Conservation (phyloP, 30 jellyfish, hydroid and myxozoan species). For the Phacellophora camtschatica region DNA sequence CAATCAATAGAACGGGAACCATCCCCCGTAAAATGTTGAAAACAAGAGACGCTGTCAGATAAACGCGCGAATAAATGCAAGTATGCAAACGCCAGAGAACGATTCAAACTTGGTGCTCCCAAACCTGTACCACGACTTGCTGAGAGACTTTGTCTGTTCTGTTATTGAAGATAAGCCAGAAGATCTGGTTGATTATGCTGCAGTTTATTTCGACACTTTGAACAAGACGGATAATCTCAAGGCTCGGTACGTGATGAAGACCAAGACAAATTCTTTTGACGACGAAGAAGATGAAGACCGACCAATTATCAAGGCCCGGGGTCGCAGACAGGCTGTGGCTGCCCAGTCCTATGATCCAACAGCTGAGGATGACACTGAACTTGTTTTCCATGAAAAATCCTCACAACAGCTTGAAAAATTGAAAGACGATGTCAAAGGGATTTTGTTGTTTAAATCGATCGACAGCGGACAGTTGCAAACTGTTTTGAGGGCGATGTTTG, state of each 20-base stretch:
- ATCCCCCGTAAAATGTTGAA: constrained; percentile 57
- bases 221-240: constrained; percentile 39
- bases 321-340: constrained; percentile 96
- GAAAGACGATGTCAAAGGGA: constrained; percentile 82
- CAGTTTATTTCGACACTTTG: constrained; percentile 55
- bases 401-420: constrained; percentile 71
- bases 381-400: constrained; percentile 76
- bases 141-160: constrained; percentile 67
- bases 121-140: constrained; percentile 64
- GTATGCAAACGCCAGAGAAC: constrained; percentile 65
- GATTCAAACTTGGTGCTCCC: constrained; percentile 60
- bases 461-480: constrained; percentile 75
- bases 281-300: constrained; percentile 75
- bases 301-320: constrained; percentile 71
- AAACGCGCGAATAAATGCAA: constrained; percentile 56
- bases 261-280: constrained; percentile 19
- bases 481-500: constrained; percentile 90
- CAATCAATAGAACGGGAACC: too few species aligned
- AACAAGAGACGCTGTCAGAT: constrained; percentile 71
- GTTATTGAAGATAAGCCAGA: constrained; percentile 78
- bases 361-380: constrained; percentile 75
- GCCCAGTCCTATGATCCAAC: constrained; percentile 98
- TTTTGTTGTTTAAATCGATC: constrained; percentile 76
- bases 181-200: constrained; percentile 75
- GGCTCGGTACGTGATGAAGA: constrained; percentile 58